Percentiles rank a stretch among this genome's conserved stretches.
These are phyloP conservation scores for Ectropis grisescens DNA, from an alignment of 1,140 invertebrate genomes.

Conservation along the genomic window DNA sequence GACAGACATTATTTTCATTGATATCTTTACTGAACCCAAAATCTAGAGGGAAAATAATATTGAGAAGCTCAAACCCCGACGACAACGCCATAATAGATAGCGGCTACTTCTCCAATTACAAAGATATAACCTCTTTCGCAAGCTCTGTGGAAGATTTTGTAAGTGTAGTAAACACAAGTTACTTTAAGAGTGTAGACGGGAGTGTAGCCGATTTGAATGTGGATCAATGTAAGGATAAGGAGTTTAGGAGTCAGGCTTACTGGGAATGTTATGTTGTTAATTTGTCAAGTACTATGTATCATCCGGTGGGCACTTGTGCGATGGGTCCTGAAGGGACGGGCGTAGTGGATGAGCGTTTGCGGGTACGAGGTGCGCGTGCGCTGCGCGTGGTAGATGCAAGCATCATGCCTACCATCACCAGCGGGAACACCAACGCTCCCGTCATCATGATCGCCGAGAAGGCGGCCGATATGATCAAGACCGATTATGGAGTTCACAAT, in stretches of 20 bases:
- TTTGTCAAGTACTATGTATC: conserved; percentile 27
- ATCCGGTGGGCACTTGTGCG: conserved; percentile 66
- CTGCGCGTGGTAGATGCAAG: conserved; percentile 29
- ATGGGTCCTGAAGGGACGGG: conserved; percentile 71
- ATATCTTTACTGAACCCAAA: conserved; percentile 83
- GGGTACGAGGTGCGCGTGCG: conserved; percentile 60
- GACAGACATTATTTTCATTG: conserved; percentile 82
- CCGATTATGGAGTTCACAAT: conserved; percentile 3
- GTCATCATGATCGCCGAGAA: conserved; percentile 77
- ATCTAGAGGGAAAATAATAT: conserved; percentile 80
- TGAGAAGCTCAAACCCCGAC: conserved; percentile 84
- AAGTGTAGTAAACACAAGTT: conserved; percentile 59
- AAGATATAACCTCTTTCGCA: conserved; percentile 80
- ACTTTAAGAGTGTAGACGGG: conserved; percentile 67
- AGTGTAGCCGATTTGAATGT: conserved; percentile 38
- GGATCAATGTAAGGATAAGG: conserved; percentile 67
- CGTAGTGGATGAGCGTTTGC: conserved; percentile 68
- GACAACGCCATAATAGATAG: conserved; percentile 90
- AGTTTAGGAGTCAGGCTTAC: conserved; percentile 73
- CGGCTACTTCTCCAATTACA: conserved; percentile 83
- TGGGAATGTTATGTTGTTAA: conserved; percentile 69
- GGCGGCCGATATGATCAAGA: conserved; percentile 74
- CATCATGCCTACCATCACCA: conserved; percentile 27
- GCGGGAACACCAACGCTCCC: conserved; percentile 32
- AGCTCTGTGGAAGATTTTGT: conserved; percentile 79